phyloP scores from a whole-genome alignment of 2,113 vertebrate genomes.

The Zosterops lateralis region DNA sequence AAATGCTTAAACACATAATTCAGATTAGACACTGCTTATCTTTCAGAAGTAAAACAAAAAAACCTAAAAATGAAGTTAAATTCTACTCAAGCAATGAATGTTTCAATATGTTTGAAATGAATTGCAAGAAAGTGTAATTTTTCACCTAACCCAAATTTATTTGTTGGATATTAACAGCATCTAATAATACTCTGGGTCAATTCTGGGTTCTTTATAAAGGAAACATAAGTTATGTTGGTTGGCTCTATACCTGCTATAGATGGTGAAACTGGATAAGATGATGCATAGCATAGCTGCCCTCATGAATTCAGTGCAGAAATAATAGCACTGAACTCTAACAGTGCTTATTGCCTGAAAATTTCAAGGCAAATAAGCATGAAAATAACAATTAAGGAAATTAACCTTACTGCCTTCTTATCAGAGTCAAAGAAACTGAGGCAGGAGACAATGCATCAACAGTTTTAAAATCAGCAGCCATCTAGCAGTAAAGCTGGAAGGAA shows the following conservation, averaged over 20 bases:
- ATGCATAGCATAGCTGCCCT: neutral
- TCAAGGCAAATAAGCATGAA: neutral
- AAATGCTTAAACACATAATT: neutral
- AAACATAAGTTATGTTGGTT: neutral
- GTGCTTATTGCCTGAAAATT: neutral
- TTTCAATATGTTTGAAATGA: neutral
- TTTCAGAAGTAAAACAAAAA: neutral
- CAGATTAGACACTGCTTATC: neutral
- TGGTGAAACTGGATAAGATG: neutral
- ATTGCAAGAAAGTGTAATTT: neutral
- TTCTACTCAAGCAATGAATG: neutral
- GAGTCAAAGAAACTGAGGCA: slow-evolving; percentile 23
- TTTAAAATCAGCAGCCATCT: neutral
- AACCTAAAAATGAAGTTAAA: neutral
- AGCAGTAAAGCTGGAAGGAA: neutral
- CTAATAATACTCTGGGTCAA: neutral
- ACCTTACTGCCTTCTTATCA: neutral
- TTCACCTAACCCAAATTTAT: neutral
- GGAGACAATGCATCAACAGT: neutral
- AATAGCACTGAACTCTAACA: neutral
- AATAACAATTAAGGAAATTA: neutral
- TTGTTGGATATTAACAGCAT: neutral
- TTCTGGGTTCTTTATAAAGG: neutral
- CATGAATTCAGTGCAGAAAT: neutral
- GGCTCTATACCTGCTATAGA: neutral